These are phyloP conservation scores for Luffia ferchaultella DNA, from an alignment of 2,888 invertebrate genomes.

Conservation along the genomic window DNA sequence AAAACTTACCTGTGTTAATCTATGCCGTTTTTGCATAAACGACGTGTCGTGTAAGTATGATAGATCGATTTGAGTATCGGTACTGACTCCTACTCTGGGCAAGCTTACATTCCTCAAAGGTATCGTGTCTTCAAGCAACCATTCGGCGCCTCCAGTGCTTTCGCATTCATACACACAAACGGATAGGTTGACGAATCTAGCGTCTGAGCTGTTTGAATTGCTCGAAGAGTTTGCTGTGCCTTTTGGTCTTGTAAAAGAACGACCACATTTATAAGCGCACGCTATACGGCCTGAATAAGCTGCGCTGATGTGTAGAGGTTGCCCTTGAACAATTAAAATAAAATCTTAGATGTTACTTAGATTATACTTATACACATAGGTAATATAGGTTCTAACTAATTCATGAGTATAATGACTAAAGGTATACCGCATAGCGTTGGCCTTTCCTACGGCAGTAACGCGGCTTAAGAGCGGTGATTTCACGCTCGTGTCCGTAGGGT, in stretches of 20 bases:
- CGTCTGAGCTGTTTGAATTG: constrained; percentile 39
- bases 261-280: constrained; percentile 94
- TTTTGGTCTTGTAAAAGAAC: constrained; percentile 88
- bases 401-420: no score
- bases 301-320: constrained; percentile 92
- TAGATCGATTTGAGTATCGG: constrained; percentile 83
- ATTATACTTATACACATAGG: no score
- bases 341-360: no score
- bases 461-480: no score
- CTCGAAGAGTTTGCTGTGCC: constrained; percentile 80
- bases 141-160: constrained; percentile 94
- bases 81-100: constrained; percentile 80
- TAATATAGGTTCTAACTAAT: no score
- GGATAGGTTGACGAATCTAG: constrained; percentile 87
- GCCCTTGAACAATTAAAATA: constrained; percentile 53
- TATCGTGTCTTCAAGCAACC: constrained; percentile 96
- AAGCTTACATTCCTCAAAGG: constrained; percentile 92
- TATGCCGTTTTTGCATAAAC: constrained; percentile 82
- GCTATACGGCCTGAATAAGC: constrained; percentile 98
- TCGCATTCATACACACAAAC: constrained; percentile 99
- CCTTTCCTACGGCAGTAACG: no score
- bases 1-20: constrained; percentile 75
- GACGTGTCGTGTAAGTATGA: constrained; percentile 83
- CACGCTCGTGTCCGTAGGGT: no score
- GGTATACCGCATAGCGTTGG: no score